Base-by-base conservation (phyloP, 2,797 vertebrate genomes). In the Borostomias antarcticus region DNA sequence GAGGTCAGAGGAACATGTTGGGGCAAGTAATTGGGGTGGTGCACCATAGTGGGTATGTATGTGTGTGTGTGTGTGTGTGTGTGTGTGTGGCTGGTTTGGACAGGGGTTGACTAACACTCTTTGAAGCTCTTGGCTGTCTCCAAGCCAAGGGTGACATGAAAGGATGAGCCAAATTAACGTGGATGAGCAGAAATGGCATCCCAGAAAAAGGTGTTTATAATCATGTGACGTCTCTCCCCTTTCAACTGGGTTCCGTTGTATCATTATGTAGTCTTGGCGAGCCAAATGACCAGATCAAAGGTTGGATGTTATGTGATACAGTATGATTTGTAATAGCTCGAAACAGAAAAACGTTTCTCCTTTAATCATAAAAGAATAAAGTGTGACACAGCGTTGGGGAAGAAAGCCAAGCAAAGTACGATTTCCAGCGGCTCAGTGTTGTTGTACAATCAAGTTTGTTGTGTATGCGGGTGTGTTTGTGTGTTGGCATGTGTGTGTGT, bases 81-180 rank as follows among this genome's bases (percentile, higher is more conserved):
- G 29, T n/a, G 54, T 33, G 54, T 33, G 54, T 8, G 54, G 2
- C 17, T n/a, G 54, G 58, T 47, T 45, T 47, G 25, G 2, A 17
- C 25, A 45, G 35, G 32, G 23, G 58, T 45, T 85, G 85, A 67
- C 73, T 57, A 1, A n/a, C 73, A 81, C 60, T 52, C 82, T 87
- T 88, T 88, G 85, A 89, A 89, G 81, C 37, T 72, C 3, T 30
- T 82, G 80, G 83, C 84, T 86, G 81, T 65, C 23, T 82, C 75
- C 67, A 57, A 68, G 76, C 84, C 85, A 88, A 85, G 75, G 73
- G 76, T 1, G 66, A 87, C 86, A 82, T 88, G 74, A 85, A 86
- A 84, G 80, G 53, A 75, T 72, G 25, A 78, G 75, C 71, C 64
- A 70, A 82, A 83, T 84, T 71, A 51, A 66, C 72, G 51, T 23